Evolutionary conservation across 2,888 invertebrate genomes (phyloP).

Genomic region (Elysia crispata): DNA sequence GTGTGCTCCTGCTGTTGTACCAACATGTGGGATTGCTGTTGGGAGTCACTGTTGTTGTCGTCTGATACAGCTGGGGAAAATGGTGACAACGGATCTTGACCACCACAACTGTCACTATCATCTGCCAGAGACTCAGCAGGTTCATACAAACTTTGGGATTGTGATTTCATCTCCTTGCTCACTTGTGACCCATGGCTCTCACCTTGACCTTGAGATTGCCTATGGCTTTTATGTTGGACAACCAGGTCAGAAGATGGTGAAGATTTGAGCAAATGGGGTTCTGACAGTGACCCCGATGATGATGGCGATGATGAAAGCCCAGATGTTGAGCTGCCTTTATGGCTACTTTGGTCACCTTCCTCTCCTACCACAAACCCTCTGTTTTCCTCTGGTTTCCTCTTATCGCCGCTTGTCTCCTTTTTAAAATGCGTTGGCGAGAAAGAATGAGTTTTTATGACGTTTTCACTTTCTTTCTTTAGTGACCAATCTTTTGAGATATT

Average conservation of each 20-base stretch:
- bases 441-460: conserved; percentile 5
- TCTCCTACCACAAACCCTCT: too few species aligned
- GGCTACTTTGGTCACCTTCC: conserved; percentile 28
- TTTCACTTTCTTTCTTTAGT: background rate
- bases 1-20: too few species aligned
- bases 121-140: conserved; percentile 46
- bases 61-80: too few species aligned
- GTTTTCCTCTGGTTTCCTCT: background rate
- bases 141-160: conserved; percentile 43
- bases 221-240: too few species aligned
- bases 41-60: too few species aligned
- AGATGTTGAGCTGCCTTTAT: conserved; percentile 32
- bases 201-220: background rate
- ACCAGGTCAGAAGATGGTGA: conserved; percentile 45
- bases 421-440: conserved; percentile 31
- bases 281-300: conserved; percentile 38
- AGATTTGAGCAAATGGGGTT: conserved; percentile 41
- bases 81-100: conserved; percentile 27
- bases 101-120: conserved; percentile 41
- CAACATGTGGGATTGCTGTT: too few species aligned
- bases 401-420: conserved; percentile 26
- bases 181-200: conserved; percentile 35
- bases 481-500: too few species aligned
- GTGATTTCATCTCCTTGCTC: conserved; percentile 41
- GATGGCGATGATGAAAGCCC: conserved; percentile 48